Conservation (phyloP, 2,797 vertebrate species). For the Gymnothorax reevesii region DNA sequence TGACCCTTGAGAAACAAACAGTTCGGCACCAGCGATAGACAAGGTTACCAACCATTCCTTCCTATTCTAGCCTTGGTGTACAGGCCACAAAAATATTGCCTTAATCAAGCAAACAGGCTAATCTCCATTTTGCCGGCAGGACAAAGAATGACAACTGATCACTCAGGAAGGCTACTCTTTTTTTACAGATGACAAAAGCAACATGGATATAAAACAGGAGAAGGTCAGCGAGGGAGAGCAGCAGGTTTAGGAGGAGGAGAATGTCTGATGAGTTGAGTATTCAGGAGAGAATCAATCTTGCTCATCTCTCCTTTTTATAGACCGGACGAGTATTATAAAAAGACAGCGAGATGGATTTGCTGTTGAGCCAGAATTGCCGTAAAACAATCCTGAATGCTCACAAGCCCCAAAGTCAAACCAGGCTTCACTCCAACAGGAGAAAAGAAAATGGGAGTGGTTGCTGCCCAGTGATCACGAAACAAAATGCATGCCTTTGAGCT, state of each 20-base stretch:
- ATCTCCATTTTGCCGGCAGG: slow-evolving; percentile 1
- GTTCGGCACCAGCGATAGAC: neutral
- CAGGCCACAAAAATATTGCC: neutral
- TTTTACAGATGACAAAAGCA: slow-evolving; percentile 1
- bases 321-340: neutral
- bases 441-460: neutral
- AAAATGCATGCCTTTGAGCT: neutral
- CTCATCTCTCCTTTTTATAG: neutral
- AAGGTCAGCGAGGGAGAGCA: no score
- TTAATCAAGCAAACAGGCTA: neutral
- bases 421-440: neutral
- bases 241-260: neutral
- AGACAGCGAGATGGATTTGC: neutral
- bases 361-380: neutral
- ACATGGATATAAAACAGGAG: neutral
- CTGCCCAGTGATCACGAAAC: neutral
- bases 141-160: neutral
- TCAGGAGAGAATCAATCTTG: neutral
- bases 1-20: slow-evolving; percentile 8
- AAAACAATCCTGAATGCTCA: neutral
- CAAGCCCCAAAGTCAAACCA: slow-evolving; percentile 7
- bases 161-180: neutral
- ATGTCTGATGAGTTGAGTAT: neutral
- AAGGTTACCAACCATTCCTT: slow-evolving; percentile 6
- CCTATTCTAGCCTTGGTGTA: neutral